A percentile compares a stretch with the other conserved stretches of the same genome.
phyloP scores from a whole-genome alignment of 1,140 invertebrate species.

The Halesus radiatus region DNA sequence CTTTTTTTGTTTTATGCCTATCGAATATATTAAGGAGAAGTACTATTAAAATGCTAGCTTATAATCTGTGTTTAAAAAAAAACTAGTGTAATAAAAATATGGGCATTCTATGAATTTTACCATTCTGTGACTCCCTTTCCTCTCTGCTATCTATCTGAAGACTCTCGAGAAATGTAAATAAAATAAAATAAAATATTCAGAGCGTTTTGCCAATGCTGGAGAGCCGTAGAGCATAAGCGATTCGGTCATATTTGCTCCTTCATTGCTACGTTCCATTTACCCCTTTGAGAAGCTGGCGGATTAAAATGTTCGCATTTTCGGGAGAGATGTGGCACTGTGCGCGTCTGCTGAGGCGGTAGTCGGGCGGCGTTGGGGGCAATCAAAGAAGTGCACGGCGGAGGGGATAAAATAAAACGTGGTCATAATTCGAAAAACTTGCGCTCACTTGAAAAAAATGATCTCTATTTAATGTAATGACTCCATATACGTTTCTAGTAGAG shows the following conservation, averaged over 20 bases:
- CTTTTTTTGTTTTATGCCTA: too few species aligned
- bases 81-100: too few species aligned
- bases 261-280: slow-evolving; percentile 2
- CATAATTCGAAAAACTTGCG: too few species aligned
- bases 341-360: background rate
- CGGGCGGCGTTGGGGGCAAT: background rate
- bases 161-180: background rate
- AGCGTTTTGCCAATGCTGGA: background rate
- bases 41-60: too few species aligned
- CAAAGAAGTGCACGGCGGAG: slow-evolving; percentile 13
- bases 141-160: too few species aligned
- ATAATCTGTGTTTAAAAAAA: too few species aligned
- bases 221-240: slow-evolving; percentile 17
- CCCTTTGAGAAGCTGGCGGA: slow-evolving; percentile 2
- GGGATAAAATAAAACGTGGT: background rate
- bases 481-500: too few species aligned
- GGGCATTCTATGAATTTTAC: too few species aligned
- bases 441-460: too few species aligned
- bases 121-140: too few species aligned
- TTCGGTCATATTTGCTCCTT: slow-evolving; percentile 30
- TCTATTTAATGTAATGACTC: too few species aligned
- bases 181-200: slow-evolving; percentile 23
- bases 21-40: too few species aligned
- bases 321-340: background rate
- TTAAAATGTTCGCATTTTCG: background rate